Conservation (phyloP, 2,888 invertebrate genomes). For the Ischnus inquisitorius region DNA sequence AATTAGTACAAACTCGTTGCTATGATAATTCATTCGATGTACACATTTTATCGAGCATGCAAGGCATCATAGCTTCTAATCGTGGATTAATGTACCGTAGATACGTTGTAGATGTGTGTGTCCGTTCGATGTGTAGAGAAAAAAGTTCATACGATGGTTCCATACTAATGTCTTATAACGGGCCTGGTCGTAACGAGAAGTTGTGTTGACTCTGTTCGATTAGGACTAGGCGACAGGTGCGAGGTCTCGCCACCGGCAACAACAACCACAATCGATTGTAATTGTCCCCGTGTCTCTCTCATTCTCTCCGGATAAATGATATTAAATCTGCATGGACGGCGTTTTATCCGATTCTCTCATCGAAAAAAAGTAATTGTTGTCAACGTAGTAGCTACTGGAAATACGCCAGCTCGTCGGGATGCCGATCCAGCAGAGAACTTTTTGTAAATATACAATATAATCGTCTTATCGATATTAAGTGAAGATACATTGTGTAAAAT, state of each 20-base stretch:
- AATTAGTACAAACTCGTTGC: slow-evolving; percentile 62
- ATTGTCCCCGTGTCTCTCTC: slow-evolving; percentile 38
- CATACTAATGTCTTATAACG: slow-evolving; percentile 18
- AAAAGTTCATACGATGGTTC: slow-evolving; percentile 28
- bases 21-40: slow-evolving; percentile 29
- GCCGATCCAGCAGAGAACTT: slow-evolving; percentile 42
- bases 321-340: slow-evolving; percentile 46
- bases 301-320: slow-evolving; percentile 21
- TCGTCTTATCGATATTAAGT: slow-evolving; percentile 55
- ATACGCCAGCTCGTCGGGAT: slow-evolving; percentile 37
- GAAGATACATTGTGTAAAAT: slow-evolving; percentile 68
- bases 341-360: slow-evolving; percentile 46
- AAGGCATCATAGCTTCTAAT: slow-evolving; percentile 32
- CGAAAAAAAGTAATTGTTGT: slow-evolving; percentile 24
- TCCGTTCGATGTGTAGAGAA: slow-evolving; percentile 47
- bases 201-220: slow-evolving; percentile 77
- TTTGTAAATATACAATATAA: slow-evolving; percentile 72
- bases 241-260: slow-evolving; percentile 83
- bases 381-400: slow-evolving; percentile 33
- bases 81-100: slow-evolving; percentile 49
- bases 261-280: slow-evolving; percentile 85
- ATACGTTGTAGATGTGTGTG: not conserved
- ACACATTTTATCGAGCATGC: slow-evolving; percentile 61
- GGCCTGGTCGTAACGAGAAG: slow-evolving; percentile 70
- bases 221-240: slow-evolving; percentile 83